Base-by-base conservation (phyloP, 2,888 invertebrate species). In the Scelioninae gen. 1 region DNA sequence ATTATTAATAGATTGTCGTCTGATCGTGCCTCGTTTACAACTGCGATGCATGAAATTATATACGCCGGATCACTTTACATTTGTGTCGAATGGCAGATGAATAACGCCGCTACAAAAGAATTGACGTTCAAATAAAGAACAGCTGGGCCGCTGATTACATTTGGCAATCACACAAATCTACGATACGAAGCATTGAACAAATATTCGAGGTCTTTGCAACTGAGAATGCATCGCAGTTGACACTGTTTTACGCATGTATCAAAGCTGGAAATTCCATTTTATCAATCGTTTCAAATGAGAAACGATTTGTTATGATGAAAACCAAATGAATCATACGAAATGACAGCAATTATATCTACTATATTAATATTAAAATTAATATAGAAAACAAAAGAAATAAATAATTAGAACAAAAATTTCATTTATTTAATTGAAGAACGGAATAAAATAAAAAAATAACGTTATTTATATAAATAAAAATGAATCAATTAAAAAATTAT, bases 111-210 rank as follows among this genome's bases (percentile, higher is more conserved):
- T 7, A 47, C 29, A 32, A 49, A 58, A 66, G 60, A 79, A 71
- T 72, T 49, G 58, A 53, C 60, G 66, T 47, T 66, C 66, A 47
- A 68, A 80, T 80, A 80, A 74, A 74, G 79, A 79, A 72, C 79
- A 79, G 79, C 79, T 79, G 72, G 43, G 40, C 49, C 23, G 13
- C 55, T 63, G 65, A 72, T 72, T 79, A 60, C 66, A 60, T 66
- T 79, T 79, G 79, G 79, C 79, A 79, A 34, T 72, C 60, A 29
- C 56, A 45, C 45, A 60, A 38, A 72, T 72, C 60, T 53, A 47
- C 49, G 53, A 45, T 72, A 63, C 63, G 23, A 78, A 63, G 63
- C 58, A 71, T 68, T 53, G 51, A 66, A 58, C 60, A 76, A 66
- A 56, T 55, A 49, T 60, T 60, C 43, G 55, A 63, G 45, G 32